Evolutionary conservation across 64 coral and sea anemone species (phyloP).

Genomic region (Pachyseris speciosa): DNA sequence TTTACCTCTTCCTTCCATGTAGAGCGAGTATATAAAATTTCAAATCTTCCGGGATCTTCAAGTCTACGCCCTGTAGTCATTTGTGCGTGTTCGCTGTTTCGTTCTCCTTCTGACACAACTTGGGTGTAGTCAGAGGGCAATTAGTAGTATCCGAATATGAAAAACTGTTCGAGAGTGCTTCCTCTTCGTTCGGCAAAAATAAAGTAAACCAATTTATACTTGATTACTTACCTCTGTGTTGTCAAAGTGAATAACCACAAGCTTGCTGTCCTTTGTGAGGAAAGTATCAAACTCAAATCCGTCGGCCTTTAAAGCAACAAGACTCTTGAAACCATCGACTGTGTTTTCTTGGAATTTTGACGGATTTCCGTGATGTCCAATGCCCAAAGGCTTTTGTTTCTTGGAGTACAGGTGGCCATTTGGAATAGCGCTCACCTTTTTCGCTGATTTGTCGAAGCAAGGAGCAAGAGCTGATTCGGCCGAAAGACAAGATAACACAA

Average conservation of each 20-base stretch:
- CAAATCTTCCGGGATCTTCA: too few relatives aligned
- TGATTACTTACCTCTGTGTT: slow-evolving; percentile 77
- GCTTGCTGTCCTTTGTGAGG: slow-evolving; percentile 81
- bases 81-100: too few relatives aligned
- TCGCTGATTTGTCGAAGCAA: background rate
- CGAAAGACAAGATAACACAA: background rate
- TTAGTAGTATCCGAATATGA: too few relatives aligned
- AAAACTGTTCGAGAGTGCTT: too few relatives aligned
- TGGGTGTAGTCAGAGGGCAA: too few relatives aligned
- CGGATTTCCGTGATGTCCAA: slow-evolving; percentile 95
- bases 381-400: slow-evolving; percentile 77
- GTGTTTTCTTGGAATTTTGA: slow-evolving; percentile 91
- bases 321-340: slow-evolving; percentile 84
- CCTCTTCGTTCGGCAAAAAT: too few relatives aligned
- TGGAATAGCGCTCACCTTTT: slow-evolving; percentile 40
- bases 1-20: too few relatives aligned
- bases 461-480: background rate
- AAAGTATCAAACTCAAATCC: slow-evolving; percentile 93
- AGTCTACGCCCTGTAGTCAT: too few relatives aligned
- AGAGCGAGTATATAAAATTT: too few relatives aligned
- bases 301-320: slow-evolving; percentile 74
- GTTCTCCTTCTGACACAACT: too few relatives aligned
- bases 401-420: slow-evolving; percentile 66
- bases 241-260: slow-evolving; percentile 86
- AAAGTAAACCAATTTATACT: background rate